Base-by-base conservation (phyloP, 1,140 invertebrate species). In the Caenorhabditis remanei region DNA sequence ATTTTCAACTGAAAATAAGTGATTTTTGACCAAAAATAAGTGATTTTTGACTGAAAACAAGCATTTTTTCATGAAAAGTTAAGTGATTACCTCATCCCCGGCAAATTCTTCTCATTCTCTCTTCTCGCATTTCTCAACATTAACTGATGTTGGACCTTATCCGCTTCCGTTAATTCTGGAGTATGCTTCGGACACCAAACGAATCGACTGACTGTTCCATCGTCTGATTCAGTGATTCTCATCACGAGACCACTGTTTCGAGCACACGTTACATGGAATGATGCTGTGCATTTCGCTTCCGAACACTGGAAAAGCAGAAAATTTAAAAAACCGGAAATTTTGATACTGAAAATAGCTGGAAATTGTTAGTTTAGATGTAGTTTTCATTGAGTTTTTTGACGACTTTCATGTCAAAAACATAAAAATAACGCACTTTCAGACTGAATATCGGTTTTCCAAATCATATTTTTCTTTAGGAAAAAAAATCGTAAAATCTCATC, bases 251-350 rank as follows among this genome's bases (percentile, higher is more conserved):
- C 71, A 24, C n/a, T 21, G 16, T 84, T 83, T 87, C 32, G 19
- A 75, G 53, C 71, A 93, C 98, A 99, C 0, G 98, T 99, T 0
- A 99, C 98, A 93, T 99, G 98, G 93, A 99, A 99, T 7, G 97
- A 97, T 75, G 89, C n/a, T 88, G 88, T 86, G n/a, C 87, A 89
- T 85, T 55, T 88, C 16, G 75, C 61, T 48, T 63, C 58, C 32
- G 63, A 89, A 13, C 98, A 99, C 93, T 99, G 98, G 4, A 58
- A 58, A 58, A 5, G n/a, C 0, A 5, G 50, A 16, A 32, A 13
- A 53, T 53, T 2, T 2, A 2, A 4, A 1, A 16, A 53, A 13
- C 4, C 4, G 56, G 19, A 19, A 53, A 8, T 53, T 53, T 53
- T 3, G 9, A 16, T 11, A 16, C 9, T 50, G 8, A 16, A 50